Evolutionary conservation across 2,797 vertebrate species (phyloP), one percentile per base, ranked within the genome.

Genomic region (Luscinia megarhynchos): DNA sequence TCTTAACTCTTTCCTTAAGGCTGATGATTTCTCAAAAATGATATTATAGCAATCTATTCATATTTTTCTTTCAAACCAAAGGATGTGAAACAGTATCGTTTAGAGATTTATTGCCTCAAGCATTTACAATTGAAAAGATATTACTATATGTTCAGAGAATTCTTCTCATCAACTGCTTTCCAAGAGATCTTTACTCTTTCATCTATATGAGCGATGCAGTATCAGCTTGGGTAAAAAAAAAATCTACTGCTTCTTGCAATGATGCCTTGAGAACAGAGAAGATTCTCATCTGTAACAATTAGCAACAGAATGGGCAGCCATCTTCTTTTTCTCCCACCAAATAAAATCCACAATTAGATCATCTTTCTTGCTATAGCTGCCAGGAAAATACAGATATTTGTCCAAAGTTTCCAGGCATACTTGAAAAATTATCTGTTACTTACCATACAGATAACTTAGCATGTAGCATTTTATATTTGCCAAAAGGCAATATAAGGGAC

Each of bases 51-150:
- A 38, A 57, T 57, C 0, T 0, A 21, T 29, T 74, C 6, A 6
- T 66, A 24, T 58, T 66, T 70, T 82, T 68, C 19, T 30, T 88
- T 75, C 62, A 80, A 48, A 70, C 66, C 26, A 75, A 87, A 91
- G 9, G 11, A 67, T 70, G 63, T 32, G 43, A 88, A 94, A 58
- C 5, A 16, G 58, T 84, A 62, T 21, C 0, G 0, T 58, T 87
- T 58, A 84, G 19, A 75, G 11, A 45, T 83, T 69, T 72, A 64
- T 75, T 92, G n/a, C 59, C n/a, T 91, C 41, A 51, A 62, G 22
- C 16, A 74, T 70, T 43, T 84, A 19, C n/a, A 93, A 74, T 51
- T 27, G 34, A 81, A 88, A 61, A 57, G 17, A 45, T 68, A 85
- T 17, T 79, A 34, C 20, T 69, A 30, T 5, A 29, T 19, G 30